Percentiles rank a stretch among this genome's conserved stretches.
phyloP scores from a whole-genome alignment of 2,797 vertebrate genomes.

The Yasuhikotakia modesta region DNA sequence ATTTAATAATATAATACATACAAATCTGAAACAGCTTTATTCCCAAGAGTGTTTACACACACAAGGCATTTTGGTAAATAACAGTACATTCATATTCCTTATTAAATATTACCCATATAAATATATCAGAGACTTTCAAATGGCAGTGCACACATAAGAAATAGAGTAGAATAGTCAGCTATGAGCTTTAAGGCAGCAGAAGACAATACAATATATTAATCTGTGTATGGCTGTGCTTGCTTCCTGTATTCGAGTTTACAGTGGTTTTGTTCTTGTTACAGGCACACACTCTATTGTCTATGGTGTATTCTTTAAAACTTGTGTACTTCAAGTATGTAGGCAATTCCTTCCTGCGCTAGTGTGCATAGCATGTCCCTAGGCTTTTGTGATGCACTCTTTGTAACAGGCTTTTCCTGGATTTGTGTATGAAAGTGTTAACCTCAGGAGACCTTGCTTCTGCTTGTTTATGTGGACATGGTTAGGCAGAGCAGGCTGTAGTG shows the following conservation, averaged over 20 bases:
- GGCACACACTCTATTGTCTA: background rate
- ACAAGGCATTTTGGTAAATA: background rate
- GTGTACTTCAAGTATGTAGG: constrained; percentile 17
- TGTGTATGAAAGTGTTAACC: background rate
- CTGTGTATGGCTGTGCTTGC: background rate
- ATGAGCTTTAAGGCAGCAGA: background rate
- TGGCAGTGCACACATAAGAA: background rate
- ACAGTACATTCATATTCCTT: background rate
- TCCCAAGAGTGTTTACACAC: no score
- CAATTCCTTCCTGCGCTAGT: constrained; percentile 24
- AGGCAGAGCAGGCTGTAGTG: background rate
- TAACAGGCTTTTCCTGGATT: constrained; percentile 14
- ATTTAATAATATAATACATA: no score
- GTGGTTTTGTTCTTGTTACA: constrained; percentile 1
- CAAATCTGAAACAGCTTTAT: no score
- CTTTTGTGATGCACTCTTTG: background rate
- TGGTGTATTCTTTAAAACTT: background rate
- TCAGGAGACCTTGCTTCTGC: background rate
- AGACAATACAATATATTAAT: background rate
- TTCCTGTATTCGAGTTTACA: background rate
- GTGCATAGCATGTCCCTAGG: background rate
- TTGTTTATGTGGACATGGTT: background rate
- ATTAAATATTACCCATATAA: constrained; percentile 13
- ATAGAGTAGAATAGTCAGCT: constrained; percentile 10
- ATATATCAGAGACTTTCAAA: constrained; percentile 9